Evolutionary conservation across 2,888 invertebrate genomes (phyloP).

Genomic region (Agrochola macilenta): DNA sequence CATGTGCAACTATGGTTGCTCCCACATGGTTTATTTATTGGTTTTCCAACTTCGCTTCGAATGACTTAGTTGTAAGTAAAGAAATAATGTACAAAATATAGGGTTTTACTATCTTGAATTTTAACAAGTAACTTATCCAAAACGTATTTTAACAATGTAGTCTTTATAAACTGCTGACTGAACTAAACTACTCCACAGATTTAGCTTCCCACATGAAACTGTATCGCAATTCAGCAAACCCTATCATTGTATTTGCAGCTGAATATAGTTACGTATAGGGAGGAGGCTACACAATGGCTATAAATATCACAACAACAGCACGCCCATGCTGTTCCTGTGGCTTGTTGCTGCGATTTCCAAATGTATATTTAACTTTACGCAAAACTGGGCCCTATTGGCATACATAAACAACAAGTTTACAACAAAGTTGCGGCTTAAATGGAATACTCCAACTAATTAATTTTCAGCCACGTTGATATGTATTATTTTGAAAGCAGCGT

Average conservation of each 20-base stretch:
- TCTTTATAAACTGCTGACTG: constrained; percentile 8
- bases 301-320: constrained; percentile 71
- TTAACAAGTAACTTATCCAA: background rate
- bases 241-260: constrained; percentile 60
- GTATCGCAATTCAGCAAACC: constrained; percentile 57
- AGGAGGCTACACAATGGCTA: constrained; percentile 60
- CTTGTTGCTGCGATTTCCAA: constrained; percentile 67
- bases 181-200: constrained; percentile 21
- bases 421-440: constrained; percentile 56
- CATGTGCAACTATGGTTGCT: constrained; percentile 33
- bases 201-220: constrained; percentile 37
- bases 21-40: constrained; percentile 20
- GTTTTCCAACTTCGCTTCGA: constrained; percentile 18
- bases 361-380: constrained; percentile 58
- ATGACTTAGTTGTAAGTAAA: background rate
- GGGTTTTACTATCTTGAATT: background rate
- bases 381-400: constrained; percentile 55
- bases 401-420: constrained; percentile 55
- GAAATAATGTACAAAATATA: background rate
- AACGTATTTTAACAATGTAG: background rate
- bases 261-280: constrained; percentile 52
- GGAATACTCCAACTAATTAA: constrained; percentile 41
- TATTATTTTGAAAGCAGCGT: constrained; percentile 3
- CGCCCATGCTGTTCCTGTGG: constrained; percentile 63
- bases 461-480: constrained; percentile 17